phyloP scores from a whole-genome alignment of 2,113 vertebrate species.

The Notothenia coriiceps region DNA sequence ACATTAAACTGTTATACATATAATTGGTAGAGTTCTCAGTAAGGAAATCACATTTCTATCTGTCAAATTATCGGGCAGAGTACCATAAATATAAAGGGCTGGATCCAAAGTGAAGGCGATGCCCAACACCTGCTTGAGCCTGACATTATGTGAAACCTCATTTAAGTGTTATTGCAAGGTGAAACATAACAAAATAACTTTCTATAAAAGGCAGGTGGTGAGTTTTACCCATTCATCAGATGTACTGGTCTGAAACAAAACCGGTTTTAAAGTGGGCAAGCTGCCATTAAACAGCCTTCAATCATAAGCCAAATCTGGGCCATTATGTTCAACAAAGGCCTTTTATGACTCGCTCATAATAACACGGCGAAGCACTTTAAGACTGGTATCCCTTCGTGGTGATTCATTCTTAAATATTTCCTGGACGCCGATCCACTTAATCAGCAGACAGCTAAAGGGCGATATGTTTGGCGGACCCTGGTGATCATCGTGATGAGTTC shows the following conservation, averaged over 20 bases:
- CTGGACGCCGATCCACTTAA: constrained; percentile 47
- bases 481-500: constrained; percentile 27
- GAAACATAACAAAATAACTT: too few relatives aligned
- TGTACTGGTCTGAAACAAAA: not conserved
- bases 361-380: constrained; percentile 38
- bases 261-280: too few relatives aligned
- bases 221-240: constrained; percentile 7
- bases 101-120: too few relatives aligned
- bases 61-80: too few relatives aligned
- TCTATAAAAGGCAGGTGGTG: not conserved
- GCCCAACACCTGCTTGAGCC: too few relatives aligned
- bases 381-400: constrained; percentile 40
- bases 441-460: constrained; percentile 38
- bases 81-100: too few relatives aligned
- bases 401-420: constrained; percentile 58
- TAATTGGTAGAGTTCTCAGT: too few relatives aligned
- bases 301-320: constrained; percentile 39
- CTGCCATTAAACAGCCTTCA: constrained; percentile 4
- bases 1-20: too few relatives aligned
- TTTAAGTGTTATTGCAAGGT: too few relatives aligned
- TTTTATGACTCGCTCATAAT: constrained; percentile 41
- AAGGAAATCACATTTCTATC: too few relatives aligned
- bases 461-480: not conserved
- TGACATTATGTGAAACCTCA: too few relatives aligned
- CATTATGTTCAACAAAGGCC: constrained; percentile 38